Base-by-base conservation (phyloP, 2,888 invertebrate species). In the Deilephila porcellus region DNA sequence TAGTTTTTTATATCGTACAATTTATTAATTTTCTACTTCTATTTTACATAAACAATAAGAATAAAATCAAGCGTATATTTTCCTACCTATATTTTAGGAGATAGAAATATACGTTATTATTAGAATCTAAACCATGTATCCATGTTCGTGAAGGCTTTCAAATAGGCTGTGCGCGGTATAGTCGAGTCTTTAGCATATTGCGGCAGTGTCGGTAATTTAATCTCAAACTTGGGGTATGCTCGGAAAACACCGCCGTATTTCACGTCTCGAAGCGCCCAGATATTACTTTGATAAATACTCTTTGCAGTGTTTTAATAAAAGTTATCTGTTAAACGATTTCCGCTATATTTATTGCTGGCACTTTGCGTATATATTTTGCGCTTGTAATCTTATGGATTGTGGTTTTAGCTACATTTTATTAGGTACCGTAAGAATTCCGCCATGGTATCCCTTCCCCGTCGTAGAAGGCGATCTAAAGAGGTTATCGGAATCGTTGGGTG, bases 131-230 rank as follows among this genome's bases (percentile, higher is more conserved):
- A 45, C 11, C 45, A 45, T 5, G 52, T 67, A 14, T 52, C 20
- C 17, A 67, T 6, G 17, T 64, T 64, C 11, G 20, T 37, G 67
- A 67, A 67, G 45, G 25, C 25, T 37, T 64, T 64, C 14, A 67
- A 52, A 25, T 67, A 67, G 67, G 67, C 52, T 67, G 25, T 67
- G 25, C 45, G 20, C 17, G 52, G 52, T 19, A 25, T 7, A 25
- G 67, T 63, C 17, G 14, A 52, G 52, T 52, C 52, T 67, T 67
- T 67, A 67, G 67, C 67, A 67, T 67, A 67, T 67, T 67, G 67
- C 67, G 67, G 52, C 67, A 67, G 67, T 67, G 52, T 20, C 67
- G 45, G 67, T 52, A 67, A 67, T 67, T 67, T 67, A 67, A 67
- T 29, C 67, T 67, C 17, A 67, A 52, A 67, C 52, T 67, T 67